Evolutionary conservation across 2,888 invertebrate genomes (phyloP).

Genomic region (Tenthredo notha): DNA sequence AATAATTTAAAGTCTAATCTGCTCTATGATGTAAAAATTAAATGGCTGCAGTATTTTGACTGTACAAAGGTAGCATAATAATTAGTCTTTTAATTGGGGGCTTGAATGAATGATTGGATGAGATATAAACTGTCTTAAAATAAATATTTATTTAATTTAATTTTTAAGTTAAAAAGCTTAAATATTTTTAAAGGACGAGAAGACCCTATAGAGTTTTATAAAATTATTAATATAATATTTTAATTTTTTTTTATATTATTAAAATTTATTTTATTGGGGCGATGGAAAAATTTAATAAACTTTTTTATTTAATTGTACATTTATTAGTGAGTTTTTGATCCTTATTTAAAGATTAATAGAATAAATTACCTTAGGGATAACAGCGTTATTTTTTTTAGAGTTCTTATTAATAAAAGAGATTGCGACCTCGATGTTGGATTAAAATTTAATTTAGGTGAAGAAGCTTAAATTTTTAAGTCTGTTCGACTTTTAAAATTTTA

Average conservation of each 20-base stretch:
- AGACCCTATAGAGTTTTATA: no score
- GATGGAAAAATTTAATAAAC: no score
- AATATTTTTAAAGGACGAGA: constrained; percentile 72
- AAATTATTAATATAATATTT: no score
- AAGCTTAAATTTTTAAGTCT: constrained; percentile 85
- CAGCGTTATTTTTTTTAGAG: constrained; percentile 90
- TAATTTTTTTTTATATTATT: no score
- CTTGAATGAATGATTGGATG: constrained; percentile 89
- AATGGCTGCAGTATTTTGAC: constrained; percentile 90
- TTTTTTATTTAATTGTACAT: constrained; percentile 68
- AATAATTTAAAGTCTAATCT: constrained; percentile 85
- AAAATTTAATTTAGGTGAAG: constrained; percentile 85
- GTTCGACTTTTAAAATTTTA: constrained; percentile 92
- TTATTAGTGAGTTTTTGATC: constrained; percentile 80
- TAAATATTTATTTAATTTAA: constrained; percentile 80
- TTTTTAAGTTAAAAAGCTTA: constrained; percentile 85
- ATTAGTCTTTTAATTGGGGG: constrained; percentile 89
- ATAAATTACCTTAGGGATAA: constrained; percentile 92
- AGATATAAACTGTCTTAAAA: constrained; percentile 83
- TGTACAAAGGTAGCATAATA: constrained; percentile 91
- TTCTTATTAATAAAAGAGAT: constrained; percentile 86
- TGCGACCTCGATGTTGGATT: constrained; percentile 96
- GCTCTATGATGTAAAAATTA: constrained; percentile 85
- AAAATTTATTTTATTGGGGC: constrained; percentile 40
- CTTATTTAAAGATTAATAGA: constrained; percentile 83